Percentiles rank a stretch among this genome's conserved stretches.
Conservation (phyloP, 2,113 vertebrate species). For the Zapus hudsonius region DNA sequence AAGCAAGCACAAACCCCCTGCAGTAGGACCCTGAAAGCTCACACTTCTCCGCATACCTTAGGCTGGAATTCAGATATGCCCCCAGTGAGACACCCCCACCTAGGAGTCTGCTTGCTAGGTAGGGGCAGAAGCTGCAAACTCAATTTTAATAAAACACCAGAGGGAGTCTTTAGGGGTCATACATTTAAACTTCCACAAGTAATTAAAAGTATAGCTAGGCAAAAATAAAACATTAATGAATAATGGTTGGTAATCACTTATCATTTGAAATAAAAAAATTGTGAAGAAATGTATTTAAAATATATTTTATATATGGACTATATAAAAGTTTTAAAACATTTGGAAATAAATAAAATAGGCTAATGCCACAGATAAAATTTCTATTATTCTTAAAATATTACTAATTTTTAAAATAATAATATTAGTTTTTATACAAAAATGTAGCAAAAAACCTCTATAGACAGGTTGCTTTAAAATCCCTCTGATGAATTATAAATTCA, state of each 20-base stretch:
- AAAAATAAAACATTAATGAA: background rate
- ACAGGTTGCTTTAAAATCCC: background rate
- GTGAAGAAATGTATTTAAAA: slow-evolving; percentile 6
- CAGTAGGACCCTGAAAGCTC: too few relatives aligned
- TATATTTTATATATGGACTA: too few relatives aligned
- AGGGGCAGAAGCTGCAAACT: too few relatives aligned
- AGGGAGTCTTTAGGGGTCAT: too few relatives aligned
- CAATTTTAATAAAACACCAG: too few relatives aligned
- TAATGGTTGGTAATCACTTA: background rate
- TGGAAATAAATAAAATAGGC: background rate
- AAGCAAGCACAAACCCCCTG: too few relatives aligned
- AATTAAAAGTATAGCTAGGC: too few relatives aligned
- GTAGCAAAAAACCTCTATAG: background rate
- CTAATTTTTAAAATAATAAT: background rate
- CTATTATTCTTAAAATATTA: background rate
- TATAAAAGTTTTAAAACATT: slow-evolving; percentile 16
- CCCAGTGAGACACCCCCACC: too few relatives aligned
- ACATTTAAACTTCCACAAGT: too few relatives aligned
- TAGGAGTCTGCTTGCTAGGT: too few relatives aligned
- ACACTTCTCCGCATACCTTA: too few relatives aligned
- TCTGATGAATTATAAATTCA: slow-evolving; percentile 2
- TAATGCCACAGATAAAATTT: background rate
- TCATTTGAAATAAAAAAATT: background rate
- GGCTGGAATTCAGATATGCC: too few relatives aligned
- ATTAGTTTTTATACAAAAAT: background rate